Evolutionary conservation across 2,797 vertebrate genomes (phyloP), one percentile per base, ranked within the genome.

Genomic region (Amphiprion clarkii): DNA sequence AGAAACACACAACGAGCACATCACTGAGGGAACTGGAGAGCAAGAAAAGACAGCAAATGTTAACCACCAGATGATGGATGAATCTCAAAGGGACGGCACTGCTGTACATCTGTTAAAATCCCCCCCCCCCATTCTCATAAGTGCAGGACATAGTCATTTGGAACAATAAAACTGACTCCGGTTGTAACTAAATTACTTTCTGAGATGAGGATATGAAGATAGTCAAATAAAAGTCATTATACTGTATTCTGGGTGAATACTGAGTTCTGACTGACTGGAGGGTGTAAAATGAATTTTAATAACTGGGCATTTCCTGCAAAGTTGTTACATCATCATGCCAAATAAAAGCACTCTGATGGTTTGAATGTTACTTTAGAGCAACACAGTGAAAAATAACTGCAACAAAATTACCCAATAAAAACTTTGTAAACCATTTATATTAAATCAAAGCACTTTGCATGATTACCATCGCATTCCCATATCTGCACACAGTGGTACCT

Each of bases 51-150:
- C 49, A 48, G 57, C 70, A 82, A 79, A 82, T 76, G 73, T 81
- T 84, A 83, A 85, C 81, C 81, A 82, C 59, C 42, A 70, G 72
- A 65, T 83, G 79, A 87, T 25, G 31, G 60, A 82, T 85, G 68
- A 74, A 79, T 80, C 69, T 86, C 79, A 68, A 69, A 83, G 68
- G 61, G 75, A 70, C 46, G 42, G 54, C 36, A 8, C 46, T 58
- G 21, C 54, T 64, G 58, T 65, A 70, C 63, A 54, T 62, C 74
- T 77, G 48, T 52, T 29, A 31, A 46, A 36, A 8, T 6, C 46
- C 19, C 16, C 19, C 46, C 19, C 16, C n/a, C 19, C 17, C 63
- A 49, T 62, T 69, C 48, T 64, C 66, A 70, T 79, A 81, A 80
- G 71, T 66, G 57, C 70, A 76, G 71, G 66, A 74, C 78, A 57